Conservation (phyloP, 2,113 vertebrate genomes). For the Typhlomys cinereus region DNA sequence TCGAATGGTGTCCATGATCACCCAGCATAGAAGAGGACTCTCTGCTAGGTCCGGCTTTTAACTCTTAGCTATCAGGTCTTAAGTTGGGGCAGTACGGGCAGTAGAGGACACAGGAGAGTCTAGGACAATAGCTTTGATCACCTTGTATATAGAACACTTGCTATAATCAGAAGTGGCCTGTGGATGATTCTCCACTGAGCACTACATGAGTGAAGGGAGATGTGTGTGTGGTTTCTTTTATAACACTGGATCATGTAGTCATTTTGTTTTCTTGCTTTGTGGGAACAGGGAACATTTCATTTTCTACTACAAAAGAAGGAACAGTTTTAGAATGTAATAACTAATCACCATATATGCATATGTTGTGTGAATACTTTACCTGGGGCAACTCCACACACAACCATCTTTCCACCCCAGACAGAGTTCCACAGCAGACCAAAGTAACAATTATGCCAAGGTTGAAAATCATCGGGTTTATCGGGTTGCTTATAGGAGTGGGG, state of each 20-base stretch:
- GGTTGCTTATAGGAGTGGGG: too few relatives aligned
- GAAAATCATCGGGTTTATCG: too few relatives aligned
- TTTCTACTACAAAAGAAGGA: neutral
- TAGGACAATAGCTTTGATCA: neutral
- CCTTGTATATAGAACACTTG: neutral
- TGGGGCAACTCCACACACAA: too few relatives aligned
- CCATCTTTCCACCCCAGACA: too few relatives aligned
- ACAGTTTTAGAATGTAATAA: neutral
- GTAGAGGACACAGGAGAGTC: neutral
- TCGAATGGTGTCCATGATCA: neutral
- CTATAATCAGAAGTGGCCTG: neutral
- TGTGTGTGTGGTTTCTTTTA: neutral
- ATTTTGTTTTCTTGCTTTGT: slow-evolving; percentile 1
- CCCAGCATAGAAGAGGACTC: neutral
- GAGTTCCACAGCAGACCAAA: too few relatives aligned
- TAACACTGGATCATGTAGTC: neutral
- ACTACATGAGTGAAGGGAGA: neutral
- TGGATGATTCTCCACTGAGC: neutral
- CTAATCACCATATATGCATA: too few relatives aligned
- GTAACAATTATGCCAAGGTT: too few relatives aligned
- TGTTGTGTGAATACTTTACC: too few relatives aligned
- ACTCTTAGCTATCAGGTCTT: neutral
- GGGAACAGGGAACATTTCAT: neutral
- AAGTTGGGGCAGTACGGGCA: too few relatives aligned
- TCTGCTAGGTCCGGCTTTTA: neutral